A percentile compares a stretch with the other conserved stretches of the same genome.
Evolutionary conservation across 2,888 invertebrate genomes (phyloP).

Genomic region (Pherbina coryleti): DNA sequence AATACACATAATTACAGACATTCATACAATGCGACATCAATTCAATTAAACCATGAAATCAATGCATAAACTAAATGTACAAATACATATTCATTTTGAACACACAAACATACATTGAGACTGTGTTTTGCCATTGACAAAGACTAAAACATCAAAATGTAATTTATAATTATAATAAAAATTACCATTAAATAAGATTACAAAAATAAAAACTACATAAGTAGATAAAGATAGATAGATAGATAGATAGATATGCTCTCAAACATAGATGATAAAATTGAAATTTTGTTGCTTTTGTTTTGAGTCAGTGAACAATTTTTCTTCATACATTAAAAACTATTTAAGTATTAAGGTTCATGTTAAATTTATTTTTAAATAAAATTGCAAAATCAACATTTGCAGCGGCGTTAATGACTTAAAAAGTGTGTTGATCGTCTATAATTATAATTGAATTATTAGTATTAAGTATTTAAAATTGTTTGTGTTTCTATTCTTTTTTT

Average conservation of each 20-base stretch:
- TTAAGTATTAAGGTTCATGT: background rate
- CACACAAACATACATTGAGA: constrained; percentile 6
- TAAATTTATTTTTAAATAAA: constrained; percentile 14
- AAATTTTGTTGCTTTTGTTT: background rate
- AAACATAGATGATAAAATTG: background rate
- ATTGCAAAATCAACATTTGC: background rate
- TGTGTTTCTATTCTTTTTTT: background rate
- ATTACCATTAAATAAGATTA: background rate
- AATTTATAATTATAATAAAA: background rate
- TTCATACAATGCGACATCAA: constrained; percentile 3
- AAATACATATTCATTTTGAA: background rate
- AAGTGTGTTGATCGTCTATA: constrained; percentile 2
- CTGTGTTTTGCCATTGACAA: background rate
- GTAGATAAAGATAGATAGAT: background rate
- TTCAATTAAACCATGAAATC: background rate
- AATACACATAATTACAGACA: constrained; percentile 22
- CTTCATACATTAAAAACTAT: constrained; percentile 5
- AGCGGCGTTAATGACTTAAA: constrained; percentile 5
- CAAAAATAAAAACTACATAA: background rate
- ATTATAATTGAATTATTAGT: too few relatives aligned
- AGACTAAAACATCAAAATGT: background rate
- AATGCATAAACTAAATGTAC: background rate
- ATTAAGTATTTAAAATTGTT: too few relatives aligned
- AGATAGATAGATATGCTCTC: background rate
- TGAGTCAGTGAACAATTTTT: background rate